Evolutionary conservation across 2,113 vertebrate species (phyloP), one percentile per base, ranked within the genome.

Genomic region (Sinocyclocheilus grahami): DNA sequence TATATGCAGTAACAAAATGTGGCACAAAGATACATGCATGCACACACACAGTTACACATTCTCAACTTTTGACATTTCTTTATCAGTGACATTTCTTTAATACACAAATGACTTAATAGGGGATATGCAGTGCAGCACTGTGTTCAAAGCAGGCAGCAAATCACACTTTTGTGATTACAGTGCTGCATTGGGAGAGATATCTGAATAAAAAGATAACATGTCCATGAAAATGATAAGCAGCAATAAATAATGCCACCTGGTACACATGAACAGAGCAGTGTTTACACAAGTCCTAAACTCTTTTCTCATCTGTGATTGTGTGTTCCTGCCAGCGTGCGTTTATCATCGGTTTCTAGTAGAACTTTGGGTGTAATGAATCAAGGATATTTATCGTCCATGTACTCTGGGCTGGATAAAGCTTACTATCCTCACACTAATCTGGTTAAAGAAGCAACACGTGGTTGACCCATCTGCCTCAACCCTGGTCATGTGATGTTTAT

Each of bases 181-280:
- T 22, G 24, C 90, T 90, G 89, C 30, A 37, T 88, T 90, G 85
- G 84, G 80, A 90, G 88, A 87, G 79, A 90, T 90, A 92, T 91
- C 89, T 89, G 86, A 91, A 91, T 84, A 69, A 89, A 88, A n/a
- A 63, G 88, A 93, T 93, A 91, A 92, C 80, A 78, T 82, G 79
- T 86, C 87, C 84, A 89, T 91, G 89, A 90, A 93, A 89, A 85
- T 90, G 80, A 86, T 58, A 84, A 75, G 60, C 85, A 83, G 84
- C 91, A 90, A 91, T 93, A 90, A 92, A 92, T 91, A 88, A 92
- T 91, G 84, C 86, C 86, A 89, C 88, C 90, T 71, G 85, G 72
- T 89, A 89, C 88, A 89, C 62, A 88, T 84, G 87, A 86, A 87
- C 86, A 90, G 85, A 37, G 89, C 46, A 46, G 89, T 83, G 85